Conservation (phyloP, 1,140 invertebrate species). For the Temnothorax curvispinosus region DNA sequence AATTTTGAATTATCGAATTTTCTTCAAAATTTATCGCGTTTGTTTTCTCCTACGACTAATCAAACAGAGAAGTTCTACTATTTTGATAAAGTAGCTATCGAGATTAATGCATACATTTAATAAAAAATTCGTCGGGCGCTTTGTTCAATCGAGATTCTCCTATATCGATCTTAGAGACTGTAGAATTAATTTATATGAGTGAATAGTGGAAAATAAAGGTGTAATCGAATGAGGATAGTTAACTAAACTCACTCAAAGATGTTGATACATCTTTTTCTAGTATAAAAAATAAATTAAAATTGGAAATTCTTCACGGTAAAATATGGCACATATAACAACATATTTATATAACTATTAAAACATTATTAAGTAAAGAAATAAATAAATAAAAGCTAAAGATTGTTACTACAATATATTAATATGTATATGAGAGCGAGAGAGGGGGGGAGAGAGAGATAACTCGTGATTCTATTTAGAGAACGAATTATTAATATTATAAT, state of each 20-base stretch:
- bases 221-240: neutral
- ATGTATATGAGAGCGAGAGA: too few relatives aligned
- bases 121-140: constrained; percentile 62
- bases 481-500: constrained; percentile 13
- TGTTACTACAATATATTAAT: neutral
- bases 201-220: neutral
- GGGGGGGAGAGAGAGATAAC: neutral
- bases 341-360: neutral
- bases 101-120: neutral
- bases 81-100: neutral
- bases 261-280: constrained; percentile 76
- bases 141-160: constrained; percentile 65
- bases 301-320: neutral
- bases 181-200: constrained; percentile 70
- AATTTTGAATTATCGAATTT: neutral
- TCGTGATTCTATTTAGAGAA: neutral
- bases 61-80: neutral
- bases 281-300: constrained; percentile 46
- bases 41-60: neutral
- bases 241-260: constrained; percentile 52
- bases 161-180: constrained; percentile 75
- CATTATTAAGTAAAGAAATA: neutral
- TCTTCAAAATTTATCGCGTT: neutral
- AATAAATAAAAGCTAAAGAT: neutral
- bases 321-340: neutral